These are phyloP conservation scores for Myotis davidii DNA, from an alignment of 2,113 vertebrate species.

Conservation along the genomic window DNA sequence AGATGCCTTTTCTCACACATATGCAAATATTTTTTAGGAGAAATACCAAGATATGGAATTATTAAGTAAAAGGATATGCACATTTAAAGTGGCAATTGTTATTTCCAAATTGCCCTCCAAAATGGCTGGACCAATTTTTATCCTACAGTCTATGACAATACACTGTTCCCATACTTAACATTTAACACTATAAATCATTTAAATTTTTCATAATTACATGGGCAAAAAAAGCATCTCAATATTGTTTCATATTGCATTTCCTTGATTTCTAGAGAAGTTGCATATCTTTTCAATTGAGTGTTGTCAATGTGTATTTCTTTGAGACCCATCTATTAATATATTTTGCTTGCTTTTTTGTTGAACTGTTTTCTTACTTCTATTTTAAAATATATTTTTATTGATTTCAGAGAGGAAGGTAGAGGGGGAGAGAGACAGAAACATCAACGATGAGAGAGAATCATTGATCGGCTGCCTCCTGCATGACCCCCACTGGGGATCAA, in stretches of 20 bases:
- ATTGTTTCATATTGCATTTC: slow-evolving; percentile 12
- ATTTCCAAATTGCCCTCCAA: neutral
- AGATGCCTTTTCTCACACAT: neutral
- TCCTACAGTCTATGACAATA: neutral
- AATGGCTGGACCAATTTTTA: neutral
- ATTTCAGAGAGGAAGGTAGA: no score
- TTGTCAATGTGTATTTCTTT: neutral
- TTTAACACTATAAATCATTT: neutral
- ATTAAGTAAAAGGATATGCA: neutral
- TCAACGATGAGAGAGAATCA: no score
- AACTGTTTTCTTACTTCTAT: slow-evolving; percentile 18
- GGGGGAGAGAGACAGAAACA: no score
- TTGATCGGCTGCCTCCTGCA: no score
- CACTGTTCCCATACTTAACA: neutral
- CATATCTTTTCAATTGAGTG: neutral
- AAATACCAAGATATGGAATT: slow-evolving; percentile 12
- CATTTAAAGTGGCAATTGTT: neutral
- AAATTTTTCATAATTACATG: slow-evolving; percentile 22
- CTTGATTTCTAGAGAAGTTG: neutral
- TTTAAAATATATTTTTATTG: no score
- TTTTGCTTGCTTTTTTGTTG: slow-evolving; percentile 18
- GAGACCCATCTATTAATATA: neutral
- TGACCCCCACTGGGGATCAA: no score
- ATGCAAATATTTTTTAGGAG: slow-evolving; percentile 26
- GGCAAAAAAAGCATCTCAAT: neutral